Evolutionary conservation across 1,140 invertebrate species (phyloP).

Genomic region (Zaprionus camerounensis): DNA sequence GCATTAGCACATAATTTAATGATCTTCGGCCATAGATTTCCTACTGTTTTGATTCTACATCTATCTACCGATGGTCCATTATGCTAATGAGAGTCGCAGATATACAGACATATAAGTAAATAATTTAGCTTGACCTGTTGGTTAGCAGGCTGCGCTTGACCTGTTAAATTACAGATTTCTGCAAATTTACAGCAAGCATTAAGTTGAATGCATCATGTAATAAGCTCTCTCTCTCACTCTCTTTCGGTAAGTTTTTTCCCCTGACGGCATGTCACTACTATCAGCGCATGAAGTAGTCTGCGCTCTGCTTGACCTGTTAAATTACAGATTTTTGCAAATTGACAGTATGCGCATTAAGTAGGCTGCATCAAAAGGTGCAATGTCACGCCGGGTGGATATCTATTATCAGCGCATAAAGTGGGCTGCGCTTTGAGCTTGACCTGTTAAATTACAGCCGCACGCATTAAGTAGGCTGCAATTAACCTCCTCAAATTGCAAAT

Average conservation of each 20-base stretch:
- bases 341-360: neutral
- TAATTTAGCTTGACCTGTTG: neutral
- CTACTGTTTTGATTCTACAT: slow-evolving; percentile 39
- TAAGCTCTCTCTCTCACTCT: no score
- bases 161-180: neutral
- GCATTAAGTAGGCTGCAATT: neutral
- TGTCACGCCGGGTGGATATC: neutral
- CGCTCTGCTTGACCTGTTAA: neutral
- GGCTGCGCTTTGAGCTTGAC: neutral
- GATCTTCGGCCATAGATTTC: slow-evolving; percentile 54
- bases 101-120: neutral
- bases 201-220: no score
- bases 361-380: no score
- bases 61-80: slow-evolving; percentile 58
- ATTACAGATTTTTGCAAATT: neutral
- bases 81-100: slow-evolving; percentile 60
- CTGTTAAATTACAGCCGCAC: neutral
- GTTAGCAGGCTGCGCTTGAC: neutral
- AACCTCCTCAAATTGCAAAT: neutral
- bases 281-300: no score
- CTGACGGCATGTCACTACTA: no score
- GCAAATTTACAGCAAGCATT: neutral
- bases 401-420: neutral
- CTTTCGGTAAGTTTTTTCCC: no score
- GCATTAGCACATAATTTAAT: slow-evolving; percentile 75